Conservation (phyloP, 2,797 vertebrate genomes). For the Hypotaenidia philippensis region DNA sequence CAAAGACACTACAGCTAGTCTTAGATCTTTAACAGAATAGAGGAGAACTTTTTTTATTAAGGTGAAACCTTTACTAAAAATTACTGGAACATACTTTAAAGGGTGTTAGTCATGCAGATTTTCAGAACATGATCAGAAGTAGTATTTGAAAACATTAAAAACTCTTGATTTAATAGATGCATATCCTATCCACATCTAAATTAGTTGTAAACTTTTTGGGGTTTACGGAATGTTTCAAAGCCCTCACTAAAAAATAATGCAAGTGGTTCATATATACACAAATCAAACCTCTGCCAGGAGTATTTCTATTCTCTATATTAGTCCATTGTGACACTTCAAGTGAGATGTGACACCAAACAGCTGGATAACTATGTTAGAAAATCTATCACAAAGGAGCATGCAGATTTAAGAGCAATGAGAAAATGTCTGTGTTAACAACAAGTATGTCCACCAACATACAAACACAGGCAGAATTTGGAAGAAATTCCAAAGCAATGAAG, state of each 20-base stretch:
- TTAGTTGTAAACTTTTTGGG: neutral
- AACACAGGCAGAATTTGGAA: neutral
- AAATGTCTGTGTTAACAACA: neutral
- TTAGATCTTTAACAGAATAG: neutral
- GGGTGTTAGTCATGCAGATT: neutral
- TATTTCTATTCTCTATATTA: neutral
- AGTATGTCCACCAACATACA: neutral
- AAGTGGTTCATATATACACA: neutral
- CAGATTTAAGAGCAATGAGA: neutral
- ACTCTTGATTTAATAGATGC: neutral
- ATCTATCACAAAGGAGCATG: neutral
- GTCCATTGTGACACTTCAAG: too few relatives aligned
- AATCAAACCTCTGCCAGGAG: neutral
- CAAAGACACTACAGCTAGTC: neutral
- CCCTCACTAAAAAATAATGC: neutral
- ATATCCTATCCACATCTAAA: neutral
- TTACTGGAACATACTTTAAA: neutral
- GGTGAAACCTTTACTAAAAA: neutral
- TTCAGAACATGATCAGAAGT: neutral
- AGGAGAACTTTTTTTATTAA: neutral
- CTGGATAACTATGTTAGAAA: neutral
- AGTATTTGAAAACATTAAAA: neutral
- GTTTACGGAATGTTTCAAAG: too few relatives aligned
- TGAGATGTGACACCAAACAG: neutral
- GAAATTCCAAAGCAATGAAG: neutral